Base-by-base conservation (phyloP, 2,113 vertebrate genomes). In the Carassius gibelio region DNA sequence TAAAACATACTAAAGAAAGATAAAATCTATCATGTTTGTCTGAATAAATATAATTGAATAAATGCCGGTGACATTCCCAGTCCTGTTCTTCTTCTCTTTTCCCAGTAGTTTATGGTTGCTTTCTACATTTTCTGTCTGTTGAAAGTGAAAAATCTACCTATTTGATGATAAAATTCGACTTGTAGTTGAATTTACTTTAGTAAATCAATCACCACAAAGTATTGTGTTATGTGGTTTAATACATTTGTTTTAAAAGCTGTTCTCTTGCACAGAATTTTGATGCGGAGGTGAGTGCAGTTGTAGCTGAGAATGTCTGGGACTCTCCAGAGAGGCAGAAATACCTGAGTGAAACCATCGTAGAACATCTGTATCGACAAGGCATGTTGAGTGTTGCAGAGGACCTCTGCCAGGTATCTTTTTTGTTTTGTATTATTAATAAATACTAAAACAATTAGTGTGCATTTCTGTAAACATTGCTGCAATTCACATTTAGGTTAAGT, bases 361-460 rank as follows among this genome's bases (percentile, higher is more conserved):
- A 97, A 87, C 96, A 97, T 86, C 89, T 97, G 78, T 97, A 97
- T 88, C 95, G 96, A 90, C 96, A 97, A 91, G 97, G 97, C 59
- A 96, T 97, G 96, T 95, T 97, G 61, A 94, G 94, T 3, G 96
- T 97, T 1, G 97, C 96, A 1, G 96, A 97, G 86, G 96, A 97
- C 89, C 93, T 97, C 42, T 97, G 96, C 88, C 96, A 96, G 95
- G 96, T 97, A 89, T 69, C 57, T 3, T 77, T 30, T 87, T 23
- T 21, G 55, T 5, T 52, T 36, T 17, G 14, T 68, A 17, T 68
- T 68, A 17, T 68, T 48, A n/a, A 4, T 15, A 50, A 72, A 72
- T 72, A 72, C 30, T 68, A 14, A 8, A 68, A 68, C 34, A n/a
- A 42, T 42, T 0, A 21, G 19, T 21, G 9, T 21, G 19, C 0